Percentiles rank a stretch among this genome's conserved stretches.
Conservation (phyloP, 2,888 invertebrate genomes). For the Chelonus formosanus region DNA sequence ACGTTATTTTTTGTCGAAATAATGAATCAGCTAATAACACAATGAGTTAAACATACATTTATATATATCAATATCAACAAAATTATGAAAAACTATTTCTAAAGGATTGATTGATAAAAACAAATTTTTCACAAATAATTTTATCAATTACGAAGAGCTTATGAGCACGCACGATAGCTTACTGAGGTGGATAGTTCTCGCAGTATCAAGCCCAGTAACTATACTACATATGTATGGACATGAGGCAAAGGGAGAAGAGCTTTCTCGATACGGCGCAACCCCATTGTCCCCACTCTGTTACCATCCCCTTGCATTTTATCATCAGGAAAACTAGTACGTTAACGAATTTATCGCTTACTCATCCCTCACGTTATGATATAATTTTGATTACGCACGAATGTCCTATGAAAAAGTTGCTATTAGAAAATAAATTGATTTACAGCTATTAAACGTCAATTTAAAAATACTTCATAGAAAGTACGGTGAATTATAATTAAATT, state of each 20-base stretch:
- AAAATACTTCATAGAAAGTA: too few species aligned
- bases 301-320: not conserved
- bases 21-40: too few species aligned
- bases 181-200: constrained; percentile 45
- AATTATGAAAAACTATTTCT: too few species aligned
- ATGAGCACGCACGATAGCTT: constrained; percentile 51
- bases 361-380: not conserved
- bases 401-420: too few species aligned
- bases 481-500: too few species aligned
- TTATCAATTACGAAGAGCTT: not conserved
- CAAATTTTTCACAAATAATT: too few species aligned
- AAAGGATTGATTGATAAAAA: too few species aligned
- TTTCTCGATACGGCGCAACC: constrained; percentile 41
- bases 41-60: too few species aligned
- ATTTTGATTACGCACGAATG: not conserved
- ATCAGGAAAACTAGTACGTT: constrained; percentile 17
- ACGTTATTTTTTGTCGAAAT: too few species aligned
- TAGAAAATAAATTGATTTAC: too few species aligned
- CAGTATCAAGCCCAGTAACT: constrained; percentile 12
- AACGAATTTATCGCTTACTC: constrained; percentile 19
- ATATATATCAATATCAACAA: too few species aligned
- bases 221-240: constrained; percentile 9
- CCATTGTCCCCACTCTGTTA: constrained; percentile 27
- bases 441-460: too few species aligned
- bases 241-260: constrained; percentile 22